phyloP scores from a whole-genome alignment of 2,797 vertebrate species.

The Pangasius macronema region DNA sequence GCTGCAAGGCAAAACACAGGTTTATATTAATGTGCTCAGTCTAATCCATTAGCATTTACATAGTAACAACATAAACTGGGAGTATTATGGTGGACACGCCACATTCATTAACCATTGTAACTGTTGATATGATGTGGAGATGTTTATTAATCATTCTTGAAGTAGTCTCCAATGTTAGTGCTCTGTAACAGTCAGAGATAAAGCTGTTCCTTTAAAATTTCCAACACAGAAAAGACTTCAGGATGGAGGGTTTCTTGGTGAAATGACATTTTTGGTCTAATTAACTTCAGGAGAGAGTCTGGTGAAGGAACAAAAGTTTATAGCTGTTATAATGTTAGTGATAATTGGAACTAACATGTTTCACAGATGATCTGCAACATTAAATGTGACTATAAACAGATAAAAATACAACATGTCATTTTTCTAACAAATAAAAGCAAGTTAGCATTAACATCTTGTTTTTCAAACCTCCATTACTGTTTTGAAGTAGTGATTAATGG shows the following conservation, averaged over 20 bases:
- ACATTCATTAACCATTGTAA: background rate
- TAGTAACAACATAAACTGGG: background rate
- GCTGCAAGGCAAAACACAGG: too few relatives aligned
- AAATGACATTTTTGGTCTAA: background rate
- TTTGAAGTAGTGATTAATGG: background rate
- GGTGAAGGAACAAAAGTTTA: background rate
- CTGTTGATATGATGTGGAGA: background rate
- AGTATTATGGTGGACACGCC: background rate
- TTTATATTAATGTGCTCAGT: too few relatives aligned
- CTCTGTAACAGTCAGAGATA: background rate
- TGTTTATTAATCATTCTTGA: background rate
- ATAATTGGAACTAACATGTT: background rate
- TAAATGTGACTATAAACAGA: background rate
- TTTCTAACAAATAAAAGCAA: background rate
- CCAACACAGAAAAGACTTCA: background rate
- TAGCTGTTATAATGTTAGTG: background rate
- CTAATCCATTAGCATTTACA: background rate
- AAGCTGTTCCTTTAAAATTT: background rate
- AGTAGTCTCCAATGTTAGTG: background rate
- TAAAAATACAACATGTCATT: background rate
- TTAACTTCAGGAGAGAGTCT: background rate
- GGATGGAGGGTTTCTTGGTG: background rate
- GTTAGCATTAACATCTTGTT: background rate
- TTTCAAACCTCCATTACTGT: background rate
- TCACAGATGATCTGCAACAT: background rate